These are phyloP conservation scores for Thera britannica DNA, from an alignment of 2,888 invertebrate species.

Conservation along the genomic window DNA sequence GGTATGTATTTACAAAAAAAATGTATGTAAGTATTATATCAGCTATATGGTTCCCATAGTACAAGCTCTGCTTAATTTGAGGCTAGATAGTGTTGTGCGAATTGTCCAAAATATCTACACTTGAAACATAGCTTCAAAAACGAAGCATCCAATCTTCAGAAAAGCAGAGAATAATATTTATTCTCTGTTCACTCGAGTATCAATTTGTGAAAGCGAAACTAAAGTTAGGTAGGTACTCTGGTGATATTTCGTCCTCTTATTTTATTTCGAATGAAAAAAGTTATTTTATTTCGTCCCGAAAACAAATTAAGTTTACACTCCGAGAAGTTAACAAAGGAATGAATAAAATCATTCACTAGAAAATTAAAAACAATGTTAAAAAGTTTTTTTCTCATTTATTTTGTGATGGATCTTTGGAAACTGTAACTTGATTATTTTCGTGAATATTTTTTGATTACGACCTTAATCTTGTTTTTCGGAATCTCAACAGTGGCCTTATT, in stretches of 20 bases:
- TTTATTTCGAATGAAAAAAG: conserved; percentile 9
- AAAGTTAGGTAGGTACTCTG: background rate
- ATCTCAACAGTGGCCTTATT: background rate
- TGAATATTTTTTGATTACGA: background rate
- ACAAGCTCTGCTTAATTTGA: too few species aligned
- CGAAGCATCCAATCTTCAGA: background rate
- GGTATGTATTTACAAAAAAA: too few species aligned
- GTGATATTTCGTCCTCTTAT: background rate
- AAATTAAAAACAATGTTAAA: conserved; percentile 46
- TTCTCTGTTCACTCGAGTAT: background rate
- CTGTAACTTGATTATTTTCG: conserved; percentile 39
- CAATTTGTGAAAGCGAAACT: conserved; percentile 5
- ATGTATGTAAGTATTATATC: too few species aligned
- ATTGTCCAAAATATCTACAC: too few species aligned
- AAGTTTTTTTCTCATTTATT: conserved; percentile 48
- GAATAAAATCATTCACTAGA: conserved; percentile 38
- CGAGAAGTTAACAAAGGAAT: conserved; percentile 24
- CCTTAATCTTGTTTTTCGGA: background rate
- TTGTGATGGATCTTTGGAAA: conserved; percentile 36
- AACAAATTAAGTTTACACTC: conserved; percentile 23
- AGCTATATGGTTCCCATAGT: too few species aligned
- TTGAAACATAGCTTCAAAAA: background rate
- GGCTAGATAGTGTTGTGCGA: too few species aligned
- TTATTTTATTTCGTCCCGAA: conserved; percentile 9
- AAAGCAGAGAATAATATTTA: background rate